Base-by-base conservation (phyloP, 2,113 vertebrate species). In the Seriola dumerili region DNA sequence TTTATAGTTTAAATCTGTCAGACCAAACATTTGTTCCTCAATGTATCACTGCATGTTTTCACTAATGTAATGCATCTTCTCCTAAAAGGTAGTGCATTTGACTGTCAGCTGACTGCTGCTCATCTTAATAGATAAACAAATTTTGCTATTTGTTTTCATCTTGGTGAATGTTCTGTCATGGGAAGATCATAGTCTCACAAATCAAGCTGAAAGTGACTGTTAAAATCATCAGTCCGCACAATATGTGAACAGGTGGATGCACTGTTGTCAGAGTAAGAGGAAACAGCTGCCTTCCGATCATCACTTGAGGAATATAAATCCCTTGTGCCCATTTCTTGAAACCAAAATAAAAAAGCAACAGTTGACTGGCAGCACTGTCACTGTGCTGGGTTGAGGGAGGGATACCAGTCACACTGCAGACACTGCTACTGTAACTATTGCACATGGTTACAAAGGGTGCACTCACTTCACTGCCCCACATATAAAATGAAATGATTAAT, bases 271-370 rank as follows among this genome's bases (percentile, higher is more conserved):
- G 29, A 13, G 25, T 67, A 61, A 62, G 59, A 85, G 75, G 61
- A 74, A 84, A 40, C 83, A 70, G 77, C 75, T 84, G 85, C 69
- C 36, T 78, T 57, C 19, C 46, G 4, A 13, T 80, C 50, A 6
- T 62, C 75, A 72, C 85, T 70, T 16, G 57, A 57, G 67, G 68
- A 83, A 76, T 14, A 84, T 59, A 72, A 89, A 78, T 42, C 52
- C 48, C 58, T 36, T 12, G 12, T 19, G 40, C 44, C 50, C 5
- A n/a, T 73, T 67, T 63, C 63, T 52, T 6, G 10, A 55, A 77
- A 63, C n/a, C 3, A 48, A 48, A 48, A 17, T 17, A 46, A 68
- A 48, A 66, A 54, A 70, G 38, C 65, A 23, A 29, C 13, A 62
- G 54, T 50, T 65, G 76, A 78, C 72, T 77, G 59, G 52, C 59